These are phyloP conservation scores for Cyprinella venusta DNA, from an alignment of 2,797 vertebrate genomes.

Conservation along the genomic window DNA sequence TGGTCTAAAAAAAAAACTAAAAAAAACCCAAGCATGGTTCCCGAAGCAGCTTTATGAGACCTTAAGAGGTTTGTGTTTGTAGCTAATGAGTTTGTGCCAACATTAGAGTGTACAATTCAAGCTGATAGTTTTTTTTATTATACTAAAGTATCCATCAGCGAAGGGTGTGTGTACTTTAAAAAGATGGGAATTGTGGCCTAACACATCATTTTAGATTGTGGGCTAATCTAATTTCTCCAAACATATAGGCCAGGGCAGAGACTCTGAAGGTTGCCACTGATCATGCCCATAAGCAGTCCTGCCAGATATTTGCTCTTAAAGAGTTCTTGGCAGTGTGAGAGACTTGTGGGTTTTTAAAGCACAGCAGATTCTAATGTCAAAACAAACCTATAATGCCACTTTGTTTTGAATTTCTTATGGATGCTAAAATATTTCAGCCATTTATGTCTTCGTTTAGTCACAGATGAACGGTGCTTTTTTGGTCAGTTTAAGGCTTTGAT, in stretches of 20 bases:
- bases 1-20: background rate
- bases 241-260: background rate
- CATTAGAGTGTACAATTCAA: conserved; percentile 7
- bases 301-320: conserved; percentile 44
- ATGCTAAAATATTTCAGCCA: background rate
- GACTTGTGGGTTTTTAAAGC: conserved; percentile 56
- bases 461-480: background rate
- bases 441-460: background rate
- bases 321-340: conserved; percentile 53
- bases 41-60: conserved; percentile 17
- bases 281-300: conserved; percentile 17
- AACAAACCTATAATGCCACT: background rate
- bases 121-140: background rate
- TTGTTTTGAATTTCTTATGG: background rate
- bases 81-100: background rate
- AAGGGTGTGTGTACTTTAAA: conserved; percentile 17
- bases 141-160: background rate
- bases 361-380: conserved; percentile 27
- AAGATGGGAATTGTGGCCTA: background rate
- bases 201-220: conserved; percentile 7
- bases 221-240: background rate
- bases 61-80: conserved; percentile 4
- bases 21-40: background rate
- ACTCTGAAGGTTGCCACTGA: conserved; percentile 13
- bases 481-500: background rate